Conservation (phyloP, 2,113 vertebrate species). For the Pyrgilauda ruficollis region DNA sequence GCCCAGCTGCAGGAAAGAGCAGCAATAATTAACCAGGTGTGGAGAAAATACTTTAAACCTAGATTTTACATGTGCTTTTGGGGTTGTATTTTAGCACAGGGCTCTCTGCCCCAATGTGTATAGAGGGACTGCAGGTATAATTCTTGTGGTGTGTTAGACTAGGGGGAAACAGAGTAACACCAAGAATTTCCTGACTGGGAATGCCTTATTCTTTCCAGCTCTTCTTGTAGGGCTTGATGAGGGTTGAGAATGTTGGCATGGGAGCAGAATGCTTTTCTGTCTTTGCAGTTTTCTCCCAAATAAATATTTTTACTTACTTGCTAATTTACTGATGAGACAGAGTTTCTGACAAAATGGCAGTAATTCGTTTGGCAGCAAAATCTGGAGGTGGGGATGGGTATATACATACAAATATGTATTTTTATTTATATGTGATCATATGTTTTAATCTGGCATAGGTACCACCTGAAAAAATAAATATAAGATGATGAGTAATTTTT, state of each 20-base stretch:
- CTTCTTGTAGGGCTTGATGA: background rate
- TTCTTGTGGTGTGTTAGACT: background rate
- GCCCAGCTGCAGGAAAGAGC: slow-evolving; percentile 56
- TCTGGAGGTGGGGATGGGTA: background rate
- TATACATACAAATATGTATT: background rate
- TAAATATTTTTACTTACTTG: background rate
- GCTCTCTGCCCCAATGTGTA: background rate
- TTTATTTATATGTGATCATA: background rate
- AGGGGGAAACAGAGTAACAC: background rate
- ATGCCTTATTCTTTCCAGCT: background rate
- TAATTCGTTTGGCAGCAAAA: background rate
- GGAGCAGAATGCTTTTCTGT: background rate
- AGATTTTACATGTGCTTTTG: background rate
- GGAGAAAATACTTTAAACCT: background rate
- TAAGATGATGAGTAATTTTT: background rate
- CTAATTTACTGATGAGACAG: background rate
- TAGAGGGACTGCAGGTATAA: background rate
- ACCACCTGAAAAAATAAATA: background rate
- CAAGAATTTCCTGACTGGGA: background rate
- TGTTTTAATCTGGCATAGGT: background rate
- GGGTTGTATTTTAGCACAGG: background rate
- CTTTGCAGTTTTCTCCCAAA: background rate
- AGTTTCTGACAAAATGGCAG: background rate
- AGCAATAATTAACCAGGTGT: slow-evolving; percentile 54
- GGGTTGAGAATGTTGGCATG: background rate